Conservation (phyloP, 1,140 invertebrate species). For the Drosophila pandora region DNA sequence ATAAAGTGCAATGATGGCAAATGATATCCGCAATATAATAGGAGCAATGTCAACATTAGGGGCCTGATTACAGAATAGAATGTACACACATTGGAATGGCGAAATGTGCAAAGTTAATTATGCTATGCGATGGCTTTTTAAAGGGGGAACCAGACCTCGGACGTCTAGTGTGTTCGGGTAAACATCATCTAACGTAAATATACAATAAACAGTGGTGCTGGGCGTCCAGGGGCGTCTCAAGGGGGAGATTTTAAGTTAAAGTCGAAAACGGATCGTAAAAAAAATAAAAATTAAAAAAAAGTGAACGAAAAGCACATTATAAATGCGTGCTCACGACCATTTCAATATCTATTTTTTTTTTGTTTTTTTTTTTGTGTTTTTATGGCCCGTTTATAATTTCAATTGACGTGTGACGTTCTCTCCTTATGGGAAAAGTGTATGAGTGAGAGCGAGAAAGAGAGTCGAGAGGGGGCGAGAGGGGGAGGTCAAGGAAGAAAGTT, state of each 20-base stretch:
- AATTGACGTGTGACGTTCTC: slow-evolving; percentile 56
- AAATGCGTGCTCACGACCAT: slow-evolving; percentile 73
- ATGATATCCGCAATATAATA: slow-evolving; percentile 8
- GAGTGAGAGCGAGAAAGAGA: slow-evolving; percentile 4
- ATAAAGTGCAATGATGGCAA: slow-evolving; percentile 35
- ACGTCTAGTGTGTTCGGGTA: slow-evolving; percentile 25
- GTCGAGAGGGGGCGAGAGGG: not conserved
- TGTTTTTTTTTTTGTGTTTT: slow-evolving; percentile 20
- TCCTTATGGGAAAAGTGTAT: slow-evolving; percentile 8
- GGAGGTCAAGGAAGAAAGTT: not conserved
- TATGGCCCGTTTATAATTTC: slow-evolving; percentile 67
- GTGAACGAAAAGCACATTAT: slow-evolving; percentile 43
- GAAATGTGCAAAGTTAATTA: slow-evolving; percentile 64
- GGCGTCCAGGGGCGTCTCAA: not conserved
- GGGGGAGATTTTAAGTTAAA: not conserved
- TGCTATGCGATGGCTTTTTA: slow-evolving; percentile 31
- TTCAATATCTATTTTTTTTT: slow-evolving; percentile 21
- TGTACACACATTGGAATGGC: slow-evolving; percentile 42
- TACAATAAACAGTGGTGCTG: not conserved
- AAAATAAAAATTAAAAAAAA: slow-evolving; percentile 2
- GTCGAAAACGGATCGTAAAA: slow-evolving; percentile 22
- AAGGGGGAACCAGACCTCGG: slow-evolving; percentile 27
- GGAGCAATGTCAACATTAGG: slow-evolving; percentile 22
- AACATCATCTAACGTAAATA: slow-evolving; percentile 31
- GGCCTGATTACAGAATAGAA: slow-evolving; percentile 44